phyloP scores from a whole-genome alignment of 2,888 invertebrate genomes.

The Dasypogon diadema region DNA sequence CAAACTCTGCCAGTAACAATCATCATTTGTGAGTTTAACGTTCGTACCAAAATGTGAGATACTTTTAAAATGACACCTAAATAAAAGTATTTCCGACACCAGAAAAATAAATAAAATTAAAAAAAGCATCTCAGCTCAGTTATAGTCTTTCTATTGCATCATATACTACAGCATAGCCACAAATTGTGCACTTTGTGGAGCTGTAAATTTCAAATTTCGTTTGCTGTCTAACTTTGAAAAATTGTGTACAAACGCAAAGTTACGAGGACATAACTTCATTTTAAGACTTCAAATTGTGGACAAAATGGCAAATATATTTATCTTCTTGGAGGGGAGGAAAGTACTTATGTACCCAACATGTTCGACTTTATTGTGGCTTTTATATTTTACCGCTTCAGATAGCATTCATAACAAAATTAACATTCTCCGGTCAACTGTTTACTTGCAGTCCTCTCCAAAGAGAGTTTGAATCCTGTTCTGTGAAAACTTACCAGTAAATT shows the following conservation, averaged over 20 bases:
- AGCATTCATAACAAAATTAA: neutral
- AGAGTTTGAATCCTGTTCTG: neutral
- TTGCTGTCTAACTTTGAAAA: slow-evolving; percentile 12
- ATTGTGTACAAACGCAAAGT: slow-evolving; percentile 36
- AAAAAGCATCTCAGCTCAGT: neutral
- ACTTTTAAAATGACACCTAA: neutral
- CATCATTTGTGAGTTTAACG: too few species aligned
- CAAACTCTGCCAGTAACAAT: too few species aligned
- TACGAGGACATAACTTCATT: slow-evolving; percentile 40
- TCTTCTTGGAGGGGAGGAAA: neutral
- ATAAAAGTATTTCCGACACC: neutral
- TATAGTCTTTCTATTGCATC: slow-evolving; percentile 1
- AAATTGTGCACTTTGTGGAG: slow-evolving; percentile 42
- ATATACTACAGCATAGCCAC: slow-evolving; percentile 10
- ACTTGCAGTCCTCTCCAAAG: neutral
- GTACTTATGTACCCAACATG: neutral
- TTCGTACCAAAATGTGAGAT: too few species aligned
- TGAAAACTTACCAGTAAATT: neutral
- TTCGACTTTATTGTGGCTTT: slow-evolving; percentile 27
- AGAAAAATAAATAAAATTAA: neutral
- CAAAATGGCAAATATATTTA: slow-evolving; percentile 14
- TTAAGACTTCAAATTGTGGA: slow-evolving; percentile 42
- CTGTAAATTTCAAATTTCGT: slow-evolving; percentile 33
- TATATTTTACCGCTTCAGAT: slow-evolving; percentile 16
- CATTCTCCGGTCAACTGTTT: neutral